phyloP scores from a whole-genome alignment of 2,113 vertebrate species.

The Zosterops pallidus region DNA sequence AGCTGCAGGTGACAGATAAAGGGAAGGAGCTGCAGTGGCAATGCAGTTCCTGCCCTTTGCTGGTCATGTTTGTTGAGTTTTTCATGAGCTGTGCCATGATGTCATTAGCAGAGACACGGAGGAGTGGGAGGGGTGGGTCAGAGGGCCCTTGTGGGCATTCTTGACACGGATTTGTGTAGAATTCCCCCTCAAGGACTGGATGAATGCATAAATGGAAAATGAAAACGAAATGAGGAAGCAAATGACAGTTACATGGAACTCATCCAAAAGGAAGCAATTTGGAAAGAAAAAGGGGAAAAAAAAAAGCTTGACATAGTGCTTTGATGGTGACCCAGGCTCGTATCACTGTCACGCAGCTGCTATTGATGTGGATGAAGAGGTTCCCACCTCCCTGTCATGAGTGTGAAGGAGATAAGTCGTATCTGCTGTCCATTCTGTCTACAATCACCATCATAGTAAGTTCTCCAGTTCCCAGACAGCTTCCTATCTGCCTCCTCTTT shows the following conservation, averaged over 20 bases:
- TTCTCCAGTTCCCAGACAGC: neutral
- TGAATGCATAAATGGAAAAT: neutral
- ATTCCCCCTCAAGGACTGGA: neutral
- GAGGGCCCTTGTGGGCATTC: neutral
- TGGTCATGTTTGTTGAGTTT: neutral
- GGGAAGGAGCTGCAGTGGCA: neutral
- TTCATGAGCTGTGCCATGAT: rapidly evolving
- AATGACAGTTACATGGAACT: neutral
- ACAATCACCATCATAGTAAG: neutral
- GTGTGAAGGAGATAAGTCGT: neutral
- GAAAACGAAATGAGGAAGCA: neutral
- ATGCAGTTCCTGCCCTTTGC: rapidly evolving
- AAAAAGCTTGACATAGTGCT: neutral
- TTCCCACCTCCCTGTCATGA: neutral
- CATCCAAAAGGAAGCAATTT: neutral
- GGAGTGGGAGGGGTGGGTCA: neutral
- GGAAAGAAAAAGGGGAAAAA: neutral
- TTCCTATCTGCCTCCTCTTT: neutral
- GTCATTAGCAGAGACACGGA: neutral
- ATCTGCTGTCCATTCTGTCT: neutral
- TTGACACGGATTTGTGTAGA: neutral
- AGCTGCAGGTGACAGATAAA: rapidly evolving
- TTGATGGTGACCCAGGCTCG: neutral
- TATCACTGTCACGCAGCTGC: neutral
- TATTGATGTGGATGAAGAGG: neutral